phyloP scores from a whole-genome alignment of 2,113 vertebrate genomes.

The Petrocephalus zakoni region DNA sequence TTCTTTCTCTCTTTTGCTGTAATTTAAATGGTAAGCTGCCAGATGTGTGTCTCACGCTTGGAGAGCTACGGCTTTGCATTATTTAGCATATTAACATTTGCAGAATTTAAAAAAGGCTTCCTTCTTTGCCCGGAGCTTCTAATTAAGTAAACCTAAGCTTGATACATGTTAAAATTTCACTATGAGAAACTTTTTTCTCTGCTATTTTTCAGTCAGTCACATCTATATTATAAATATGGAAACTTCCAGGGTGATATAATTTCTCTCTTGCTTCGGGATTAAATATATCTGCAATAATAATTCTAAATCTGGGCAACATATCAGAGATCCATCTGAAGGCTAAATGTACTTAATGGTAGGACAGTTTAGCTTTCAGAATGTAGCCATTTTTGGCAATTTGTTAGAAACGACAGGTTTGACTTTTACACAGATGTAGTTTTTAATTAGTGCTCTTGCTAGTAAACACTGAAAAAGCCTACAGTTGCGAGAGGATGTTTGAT shows the following conservation, averaged over 20 bases:
- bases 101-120: constrained; percentile 99
- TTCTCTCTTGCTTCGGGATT: constrained; percentile 86
- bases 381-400: constrained; percentile 38
- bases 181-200: constrained; percentile 80
- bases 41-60: constrained; percentile 99
- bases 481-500: constrained; percentile 41
- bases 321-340: constrained; percentile 76
- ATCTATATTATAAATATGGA: constrained; percentile 95
- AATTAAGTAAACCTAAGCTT: constrained; percentile 99
- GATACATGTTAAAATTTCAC: constrained; percentile 98
- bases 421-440: constrained; percentile 52
- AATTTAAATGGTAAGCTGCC: constrained; percentile 99
- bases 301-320: constrained; percentile 85
- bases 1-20: constrained; percentile 60
- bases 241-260: constrained; percentile 83
- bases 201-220: constrained; percentile 70
- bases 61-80: constrained; percentile 99
- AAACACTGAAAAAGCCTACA: constrained; percentile 51
- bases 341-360: constrained; percentile 58
- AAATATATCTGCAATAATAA: constrained; percentile 96
- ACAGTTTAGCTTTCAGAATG: constrained; percentile 37
- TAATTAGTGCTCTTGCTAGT: constrained; percentile 51
- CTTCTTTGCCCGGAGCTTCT: constrained; percentile 97
- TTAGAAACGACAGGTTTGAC: constrained; percentile 52
- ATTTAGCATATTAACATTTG: constrained; percentile 99